Percentiles rank a stretch among this genome's conserved stretches.
These are phyloP conservation scores for Lycorma delicatula DNA, from an alignment of 1,140 invertebrate species.

Conservation along the genomic window DNA sequence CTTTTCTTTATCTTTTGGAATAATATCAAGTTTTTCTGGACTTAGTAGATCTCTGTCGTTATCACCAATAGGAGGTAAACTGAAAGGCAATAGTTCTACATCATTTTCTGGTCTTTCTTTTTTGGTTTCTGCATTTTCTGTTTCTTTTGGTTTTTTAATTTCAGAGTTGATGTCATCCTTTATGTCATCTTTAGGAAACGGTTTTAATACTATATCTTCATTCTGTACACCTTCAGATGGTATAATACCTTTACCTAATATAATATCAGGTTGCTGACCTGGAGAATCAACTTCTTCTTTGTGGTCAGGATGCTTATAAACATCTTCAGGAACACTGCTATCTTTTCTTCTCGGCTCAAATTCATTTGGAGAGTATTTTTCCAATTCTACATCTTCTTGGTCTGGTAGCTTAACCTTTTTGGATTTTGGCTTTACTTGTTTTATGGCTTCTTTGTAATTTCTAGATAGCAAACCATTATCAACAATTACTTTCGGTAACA, in stretches of 20 bases:
- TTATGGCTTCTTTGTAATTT: constrained; percentile 35
- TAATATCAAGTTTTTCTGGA: too few species aligned
- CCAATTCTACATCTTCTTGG: constrained; percentile 23
- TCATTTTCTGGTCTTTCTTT: constrained; percentile 24
- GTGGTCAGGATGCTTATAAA: too few species aligned
- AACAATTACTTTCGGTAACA: constrained; percentile 23
- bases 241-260: constrained; percentile 25
- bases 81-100: too few species aligned
- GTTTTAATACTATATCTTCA: constrained; percentile 28
- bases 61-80: too few species aligned
- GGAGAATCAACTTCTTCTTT: not conserved
- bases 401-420: constrained; percentile 31
- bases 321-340: too few species aligned
- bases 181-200: constrained; percentile 31
- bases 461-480: constrained; percentile 35
- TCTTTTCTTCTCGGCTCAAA: not conserved
- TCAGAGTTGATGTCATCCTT: constrained; percentile 27
- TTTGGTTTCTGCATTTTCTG: constrained; percentile 25
- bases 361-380: constrained; percentile 23
- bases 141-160: constrained; percentile 21
- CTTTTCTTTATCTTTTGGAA: not conserved
- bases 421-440: constrained; percentile 33
- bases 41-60: too few species aligned
- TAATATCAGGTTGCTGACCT: not conserved
- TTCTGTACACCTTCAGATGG: constrained; percentile 25